Conservation (phyloP, 2,888 invertebrate species). For the Troglohyphantes excavatus region DNA sequence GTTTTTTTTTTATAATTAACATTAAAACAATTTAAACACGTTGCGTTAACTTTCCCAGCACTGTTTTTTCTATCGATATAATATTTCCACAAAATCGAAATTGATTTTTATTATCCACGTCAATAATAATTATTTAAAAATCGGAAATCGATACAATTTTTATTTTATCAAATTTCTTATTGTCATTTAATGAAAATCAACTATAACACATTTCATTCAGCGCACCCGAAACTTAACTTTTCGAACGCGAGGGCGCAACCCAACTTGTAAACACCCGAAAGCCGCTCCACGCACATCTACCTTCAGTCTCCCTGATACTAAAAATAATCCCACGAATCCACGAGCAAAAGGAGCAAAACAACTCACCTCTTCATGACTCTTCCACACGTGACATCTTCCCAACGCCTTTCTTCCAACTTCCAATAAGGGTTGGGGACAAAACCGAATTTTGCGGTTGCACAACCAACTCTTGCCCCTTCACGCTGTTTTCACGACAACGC, state of each 20-base stretch:
- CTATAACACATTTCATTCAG: not conserved
- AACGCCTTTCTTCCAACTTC: not conserved
- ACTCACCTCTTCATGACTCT: conserved; percentile 1
- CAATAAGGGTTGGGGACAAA: not conserved
- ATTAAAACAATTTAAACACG: no score
- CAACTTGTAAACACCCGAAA: not conserved
- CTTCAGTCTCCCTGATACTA: not conserved
- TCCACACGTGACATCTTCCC: not conserved
- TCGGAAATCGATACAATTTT: no score
- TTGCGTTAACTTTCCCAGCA: no score
- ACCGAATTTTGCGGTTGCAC: not conserved
- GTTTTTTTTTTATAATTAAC: no score
- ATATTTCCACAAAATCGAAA: no score
- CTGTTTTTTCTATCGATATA: no score
- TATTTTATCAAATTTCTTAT: no score
- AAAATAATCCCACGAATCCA: not conserved
- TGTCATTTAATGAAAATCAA: not conserved
- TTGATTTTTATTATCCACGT: no score
- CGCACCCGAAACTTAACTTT: not conserved
- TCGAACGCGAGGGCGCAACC: not conserved
- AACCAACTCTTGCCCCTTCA: conserved; percentile 1
- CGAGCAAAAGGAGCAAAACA: not conserved
- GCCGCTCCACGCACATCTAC: conserved; percentile 1
- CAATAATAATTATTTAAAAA: no score
- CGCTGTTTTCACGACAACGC: not conserved